Percentiles rank a stretch among this genome's conserved stretches.
phyloP scores from a whole-genome alignment of 2,113 vertebrate species.

The Chaetodon trifascialis region DNA sequence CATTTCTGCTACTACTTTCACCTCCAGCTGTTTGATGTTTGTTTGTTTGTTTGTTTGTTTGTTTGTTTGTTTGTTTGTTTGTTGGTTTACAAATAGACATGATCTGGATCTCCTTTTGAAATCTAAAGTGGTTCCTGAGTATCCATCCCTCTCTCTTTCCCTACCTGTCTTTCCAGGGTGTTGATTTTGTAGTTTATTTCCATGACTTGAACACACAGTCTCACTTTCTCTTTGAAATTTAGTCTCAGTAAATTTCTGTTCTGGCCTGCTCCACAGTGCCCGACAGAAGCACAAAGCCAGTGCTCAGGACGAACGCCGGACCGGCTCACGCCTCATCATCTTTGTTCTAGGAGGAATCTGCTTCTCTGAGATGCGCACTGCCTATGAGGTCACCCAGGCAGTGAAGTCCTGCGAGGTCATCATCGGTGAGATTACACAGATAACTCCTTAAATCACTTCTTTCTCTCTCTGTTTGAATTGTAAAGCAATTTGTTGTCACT shows the following conservation, averaged over 20 bases:
- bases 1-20: background rate
- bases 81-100: background rate
- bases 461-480: background rate
- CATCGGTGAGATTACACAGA: conserved; percentile 86
- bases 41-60: background rate
- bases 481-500: background rate
- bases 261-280: conserved; percentile 64
- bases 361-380: conserved; percentile 93
- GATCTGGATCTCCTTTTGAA: background rate
- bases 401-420: conserved; percentile 93
- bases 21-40: background rate
- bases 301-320: conserved; percentile 86
- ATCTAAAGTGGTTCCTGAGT: background rate
- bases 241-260: background rate
- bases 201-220: too few relatives aligned
- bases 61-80: background rate
- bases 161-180: background rate
- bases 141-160: background rate
- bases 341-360: conserved; percentile 95
- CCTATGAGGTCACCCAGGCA: conserved; percentile 93
- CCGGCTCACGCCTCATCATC: conserved; percentile 90
- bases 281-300: conserved; percentile 84
- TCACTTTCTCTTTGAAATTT: too few relatives aligned
- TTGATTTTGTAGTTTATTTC: background rate
- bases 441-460: background rate